Evolutionary conservation across 2,797 vertebrate genomes (phyloP), one percentile per base, ranked within the genome.

Genomic region (Brachymystax lenok): DNA sequence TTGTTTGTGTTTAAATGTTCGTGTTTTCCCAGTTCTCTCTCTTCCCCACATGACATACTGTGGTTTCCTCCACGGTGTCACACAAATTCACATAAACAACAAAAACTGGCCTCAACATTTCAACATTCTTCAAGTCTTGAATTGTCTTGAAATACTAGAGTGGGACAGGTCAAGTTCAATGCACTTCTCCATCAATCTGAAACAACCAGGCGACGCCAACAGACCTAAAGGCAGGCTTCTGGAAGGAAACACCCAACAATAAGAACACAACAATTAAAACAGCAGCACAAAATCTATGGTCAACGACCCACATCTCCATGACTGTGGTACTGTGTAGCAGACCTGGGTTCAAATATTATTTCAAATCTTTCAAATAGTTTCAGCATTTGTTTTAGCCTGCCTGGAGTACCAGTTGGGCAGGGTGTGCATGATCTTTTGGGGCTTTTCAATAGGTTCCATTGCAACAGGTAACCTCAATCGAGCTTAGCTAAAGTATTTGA

Each of bases 291-390:
- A 73, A 54, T 19, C 77, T 72, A 74, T 16, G 50, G 28, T 84
- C 87, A 89, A 85, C 85, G 64, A 77, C 46, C 76, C 71, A 40
- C 77, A 76, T 87, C 84, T 84, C 46, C 69, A 72, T 52, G 21
- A 64, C 66, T 64, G 6, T 77, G 61, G 19, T n/a, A 5, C 28
- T 67, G 64, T 16, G 64, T 51, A 66, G 79, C 61, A 24, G 59
- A 24, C 40, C 40, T 24, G 21, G 59, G n/a, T 24, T 21, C n/a
- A 61, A 24, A 21, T 7, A 21, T n/a, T 59, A 61, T 21, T 10
- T n/a, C 2, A 8, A 61, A 7, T n/a, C 56, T 40, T 46, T 46
- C 40, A 46, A 46, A 46, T 12, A 46, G 40, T 46, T 46, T 46
- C 40, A 46, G 10, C 10, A 46, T 46, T 46, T 46, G 40, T 12